Conservation (phyloP, 1,140 invertebrate genomes). For the Saccostrea echinata region DNA sequence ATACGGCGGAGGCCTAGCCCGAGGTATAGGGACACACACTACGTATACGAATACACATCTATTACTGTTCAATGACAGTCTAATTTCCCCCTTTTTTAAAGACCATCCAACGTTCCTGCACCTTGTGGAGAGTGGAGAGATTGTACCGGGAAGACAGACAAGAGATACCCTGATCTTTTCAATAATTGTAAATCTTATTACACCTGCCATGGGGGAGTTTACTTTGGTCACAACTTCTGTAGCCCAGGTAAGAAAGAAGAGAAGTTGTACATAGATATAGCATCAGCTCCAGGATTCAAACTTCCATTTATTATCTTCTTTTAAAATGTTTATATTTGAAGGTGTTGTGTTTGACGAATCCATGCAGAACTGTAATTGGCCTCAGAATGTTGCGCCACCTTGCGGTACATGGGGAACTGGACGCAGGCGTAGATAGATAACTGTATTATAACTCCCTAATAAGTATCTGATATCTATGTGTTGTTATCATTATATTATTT, state of each 20-base stretch:
- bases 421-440: background rate
- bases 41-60: too few species aligned
- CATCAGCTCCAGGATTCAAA: background rate
- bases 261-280: too few species aligned
- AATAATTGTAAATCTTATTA: constrained; percentile 60
- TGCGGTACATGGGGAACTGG: background rate
- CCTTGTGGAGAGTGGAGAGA: constrained; percentile 58
- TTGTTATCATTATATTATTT: too few species aligned
- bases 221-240: constrained; percentile 65
- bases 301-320: background rate
- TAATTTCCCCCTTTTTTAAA: too few species aligned
- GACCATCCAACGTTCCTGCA: constrained; percentile 31
- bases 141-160: constrained; percentile 53
- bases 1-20: too few species aligned
- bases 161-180: constrained; percentile 57
- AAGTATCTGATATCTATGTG: background rate
- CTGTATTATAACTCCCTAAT: background rate
- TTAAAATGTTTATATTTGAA: background rate
- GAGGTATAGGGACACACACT: too few species aligned
- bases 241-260: constrained; percentile 52
- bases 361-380: constrained; percentile 21
- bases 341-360: constrained; percentile 6
- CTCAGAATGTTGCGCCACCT: constrained; percentile 10
- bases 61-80: too few species aligned
- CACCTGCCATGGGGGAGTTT: constrained; percentile 59